Evolutionary conservation across 2,797 vertebrate genomes (phyloP).

Genomic region (Pyrocephalus nanus): DNA sequence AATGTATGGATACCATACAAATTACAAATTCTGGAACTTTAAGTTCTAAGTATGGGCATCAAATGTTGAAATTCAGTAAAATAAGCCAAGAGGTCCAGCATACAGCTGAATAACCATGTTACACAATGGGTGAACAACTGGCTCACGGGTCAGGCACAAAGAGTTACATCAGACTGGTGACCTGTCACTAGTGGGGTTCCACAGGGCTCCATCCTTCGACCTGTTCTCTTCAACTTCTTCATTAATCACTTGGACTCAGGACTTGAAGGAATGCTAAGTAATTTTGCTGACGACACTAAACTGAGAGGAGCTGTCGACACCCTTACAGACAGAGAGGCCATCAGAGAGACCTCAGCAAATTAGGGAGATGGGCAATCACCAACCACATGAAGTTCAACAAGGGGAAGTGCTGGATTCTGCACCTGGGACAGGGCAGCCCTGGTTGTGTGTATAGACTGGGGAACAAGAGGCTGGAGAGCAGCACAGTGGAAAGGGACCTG

Average conservation of each 20-base stretch:
- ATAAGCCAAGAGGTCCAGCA: neutral
- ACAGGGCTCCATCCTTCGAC: neutral
- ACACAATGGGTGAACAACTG: neutral
- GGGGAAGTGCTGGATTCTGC: too few relatives aligned
- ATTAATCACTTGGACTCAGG: neutral
- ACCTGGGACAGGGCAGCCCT: neutral
- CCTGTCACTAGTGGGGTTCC: neutral
- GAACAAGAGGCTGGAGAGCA: neutral
- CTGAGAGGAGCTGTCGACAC: neutral
- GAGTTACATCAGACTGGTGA: neutral
- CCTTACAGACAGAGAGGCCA: neutral
- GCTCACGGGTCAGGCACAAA: neutral
- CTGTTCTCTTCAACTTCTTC: neutral
- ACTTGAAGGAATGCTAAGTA: neutral
- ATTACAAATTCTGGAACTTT: neutral
- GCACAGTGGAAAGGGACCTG: accelerated
- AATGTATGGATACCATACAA: neutral
- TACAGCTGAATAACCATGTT: neutral
- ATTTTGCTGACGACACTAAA: neutral
- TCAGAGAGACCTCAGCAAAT: neutral
- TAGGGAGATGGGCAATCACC: neutral
- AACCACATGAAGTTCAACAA: neutral
- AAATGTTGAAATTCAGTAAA: neutral
- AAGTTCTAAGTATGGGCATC: neutral
- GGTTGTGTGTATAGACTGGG: neutral